Evolutionary conservation across 2,797 vertebrate species (phyloP), one percentile per base, ranked within the genome.

Genomic region (Chelmon rostratus): DNA sequence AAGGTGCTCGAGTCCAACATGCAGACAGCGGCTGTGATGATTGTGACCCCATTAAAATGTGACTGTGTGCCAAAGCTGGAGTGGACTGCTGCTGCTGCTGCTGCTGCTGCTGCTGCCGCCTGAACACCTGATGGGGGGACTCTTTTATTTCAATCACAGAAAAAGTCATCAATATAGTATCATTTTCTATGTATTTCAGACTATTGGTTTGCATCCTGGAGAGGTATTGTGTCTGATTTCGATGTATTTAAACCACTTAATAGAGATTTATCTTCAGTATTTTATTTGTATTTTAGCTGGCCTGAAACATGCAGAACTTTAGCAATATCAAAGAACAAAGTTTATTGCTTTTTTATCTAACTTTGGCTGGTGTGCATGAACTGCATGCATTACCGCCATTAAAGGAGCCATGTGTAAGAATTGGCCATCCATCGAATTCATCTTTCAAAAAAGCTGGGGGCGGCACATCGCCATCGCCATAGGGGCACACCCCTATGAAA

Each of bases 21-120:
- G 81, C 79, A 75, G 54, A 84, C 78, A 83, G 81, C 3, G 21
- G 7, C 74, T 73, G 82, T 66, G 75, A 67, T 70, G 68, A 83
- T 46, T 63, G 73, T 90, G 87, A 89, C 80, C 86, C 84, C 83
- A 83, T 91, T 90, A 80, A 87, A 86, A 83, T 67, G 52, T 66
- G 84, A 78, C 67, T 73, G 59, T 52, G 61, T 83, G 82, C 88
- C 81, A 90, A 56, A 79, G 70, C 73, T 76, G 73, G 68, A 77
- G 73, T 75, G 73, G 70, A 28, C 62, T 28, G 23, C n/a, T 70
- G 54, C 19, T 54, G 33, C 63, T 71, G 74, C 73, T 72, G 76
- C 70, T 78, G 61, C 64, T 75, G 58, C 73, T 82, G 61, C 35
- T 42, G 13, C 44, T 16, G 13, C 44, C 47, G 33, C 62, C 76